Conservation (phyloP, 2,113 vertebrate genomes). For the Nestor notabilis region DNA sequence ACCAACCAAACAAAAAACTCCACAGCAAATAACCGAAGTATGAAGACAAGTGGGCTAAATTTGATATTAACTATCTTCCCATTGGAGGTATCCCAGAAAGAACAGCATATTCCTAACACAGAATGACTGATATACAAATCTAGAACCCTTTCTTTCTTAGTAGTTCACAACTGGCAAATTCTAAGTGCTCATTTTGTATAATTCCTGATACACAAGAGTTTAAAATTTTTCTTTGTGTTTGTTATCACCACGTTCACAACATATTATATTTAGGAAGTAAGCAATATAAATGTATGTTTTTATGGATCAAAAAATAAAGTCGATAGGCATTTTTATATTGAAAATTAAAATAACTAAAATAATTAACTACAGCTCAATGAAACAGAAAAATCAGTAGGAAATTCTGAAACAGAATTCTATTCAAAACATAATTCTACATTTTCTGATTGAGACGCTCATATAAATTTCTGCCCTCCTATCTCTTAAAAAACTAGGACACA, state of each 20-base stretch:
- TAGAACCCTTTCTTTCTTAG: background rate
- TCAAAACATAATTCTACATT: background rate
- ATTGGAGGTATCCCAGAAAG: background rate
- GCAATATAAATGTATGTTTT: background rate
- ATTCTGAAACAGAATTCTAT: background rate
- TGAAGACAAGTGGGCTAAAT: background rate
- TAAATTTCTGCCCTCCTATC: background rate
- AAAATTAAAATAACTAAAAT: background rate
- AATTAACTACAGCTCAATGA: background rate
- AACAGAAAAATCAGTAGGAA: background rate
- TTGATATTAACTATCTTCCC: background rate
- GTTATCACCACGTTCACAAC: background rate
- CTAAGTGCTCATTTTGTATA: background rate
- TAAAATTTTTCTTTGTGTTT: background rate
- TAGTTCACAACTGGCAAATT: background rate
- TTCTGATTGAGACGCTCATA: background rate
- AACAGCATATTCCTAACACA: background rate
- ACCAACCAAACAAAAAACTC: rapidly evolving
- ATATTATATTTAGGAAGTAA: background rate
- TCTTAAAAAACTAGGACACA: background rate
- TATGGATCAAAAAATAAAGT: background rate
- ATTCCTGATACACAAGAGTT: background rate
- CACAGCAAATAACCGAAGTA: background rate
- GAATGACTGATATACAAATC: background rate
- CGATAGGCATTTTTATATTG: background rate